Percentiles rank a stretch among this genome's conserved stretches.
phyloP scores from a whole-genome alignment of 2,113 vertebrate genomes.

The Boleophthalmus pectinirostris region DNA sequence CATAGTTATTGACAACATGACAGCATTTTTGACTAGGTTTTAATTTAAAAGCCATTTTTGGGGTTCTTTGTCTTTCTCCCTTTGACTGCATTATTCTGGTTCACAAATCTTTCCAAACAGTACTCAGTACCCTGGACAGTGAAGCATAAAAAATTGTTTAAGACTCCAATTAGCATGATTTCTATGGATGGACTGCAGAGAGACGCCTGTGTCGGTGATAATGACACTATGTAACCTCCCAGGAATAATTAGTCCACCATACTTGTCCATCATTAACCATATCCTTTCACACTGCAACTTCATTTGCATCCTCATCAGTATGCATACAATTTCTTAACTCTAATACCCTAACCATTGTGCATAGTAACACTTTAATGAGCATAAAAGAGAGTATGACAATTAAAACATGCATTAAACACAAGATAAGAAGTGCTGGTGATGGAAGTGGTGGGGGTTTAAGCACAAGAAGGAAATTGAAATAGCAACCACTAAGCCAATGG shows the following conservation, averaged over 20 bases:
- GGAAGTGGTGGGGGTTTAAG: constrained; percentile 19
- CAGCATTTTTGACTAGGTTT: no score
- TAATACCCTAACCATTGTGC: constrained; percentile 83
- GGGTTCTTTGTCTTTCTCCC: neutral
- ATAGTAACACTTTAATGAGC: constrained; percentile 83
- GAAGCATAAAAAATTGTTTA: constrained; percentile 34
- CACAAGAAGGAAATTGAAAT: constrained; percentile 31
- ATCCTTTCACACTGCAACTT: constrained; percentile 77
- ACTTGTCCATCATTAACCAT: constrained; percentile 36
- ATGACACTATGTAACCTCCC: constrained; percentile 60
- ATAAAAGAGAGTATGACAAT: constrained; percentile 86
- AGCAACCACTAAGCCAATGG: constrained; percentile 12
- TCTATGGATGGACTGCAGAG: constrained; percentile 51
- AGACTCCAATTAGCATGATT: constrained; percentile 58
- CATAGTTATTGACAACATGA: no score
- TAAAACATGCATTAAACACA: constrained; percentile 87
- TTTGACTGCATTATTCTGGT: neutral
- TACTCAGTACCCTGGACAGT: constrained; percentile 15
- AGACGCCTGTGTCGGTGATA: constrained; percentile 52
- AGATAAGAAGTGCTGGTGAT: constrained; percentile 67
- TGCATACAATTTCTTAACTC: constrained; percentile 91
- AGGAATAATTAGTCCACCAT: constrained; percentile 58
- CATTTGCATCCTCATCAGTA: constrained; percentile 88
- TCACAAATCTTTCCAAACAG: constrained; percentile 10
- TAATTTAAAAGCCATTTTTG: no score